Base-by-base conservation (phyloP, 2,113 vertebrate species). In the Xiphophorus hellerii region DNA sequence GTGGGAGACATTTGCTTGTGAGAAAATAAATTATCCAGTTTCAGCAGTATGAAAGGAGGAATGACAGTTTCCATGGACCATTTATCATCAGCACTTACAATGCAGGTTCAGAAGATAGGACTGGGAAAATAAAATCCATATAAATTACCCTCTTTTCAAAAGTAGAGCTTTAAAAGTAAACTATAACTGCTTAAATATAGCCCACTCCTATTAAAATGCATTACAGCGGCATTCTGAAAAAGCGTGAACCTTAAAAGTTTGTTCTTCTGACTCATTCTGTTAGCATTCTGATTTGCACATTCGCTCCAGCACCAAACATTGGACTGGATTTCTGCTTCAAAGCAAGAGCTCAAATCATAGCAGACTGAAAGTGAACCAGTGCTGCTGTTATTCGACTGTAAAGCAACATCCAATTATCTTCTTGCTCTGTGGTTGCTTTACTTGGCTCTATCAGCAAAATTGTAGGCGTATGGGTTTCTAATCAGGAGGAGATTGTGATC, bases 121-220 rank as follows among this genome's bases (percentile, higher is more conserved):
- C 69, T 62, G 79, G 78, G 69, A 87, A 88, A 91, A 89, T 86
- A 86, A 89, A 90, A 90, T 90, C 89, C 81, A 89, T 90, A 90
- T 87, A 78, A 86, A 87, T 92, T 85, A 84, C 87, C 71, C 60
- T 63, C 30, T 3, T 64, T 62, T 64, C 71, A 30, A 60, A 69
- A 83, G 77, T 29, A 35, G 69, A 35, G 28, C 77, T 91, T 87
- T 80, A 78, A 82, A 58, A 70, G 79, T 76, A 72, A 84, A 89
- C 83, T 74, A 74, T 68, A 76, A 66, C 76, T 88, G 77, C 58
- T 29, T 31, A 30, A 5, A 51, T 25, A 12, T 33, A 74, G 71
- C 82, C 69, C 8, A 71, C 51, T 66, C 83, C 14, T 74, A 87
- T 92, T 73, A 89, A 90, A 84, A 87, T 80, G 42, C 75, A 91